These are phyloP conservation scores for Ramazzottius varieornatus DNA, from an alignment of 2,888 invertebrate genomes.

Conservation along the genomic window DNA sequence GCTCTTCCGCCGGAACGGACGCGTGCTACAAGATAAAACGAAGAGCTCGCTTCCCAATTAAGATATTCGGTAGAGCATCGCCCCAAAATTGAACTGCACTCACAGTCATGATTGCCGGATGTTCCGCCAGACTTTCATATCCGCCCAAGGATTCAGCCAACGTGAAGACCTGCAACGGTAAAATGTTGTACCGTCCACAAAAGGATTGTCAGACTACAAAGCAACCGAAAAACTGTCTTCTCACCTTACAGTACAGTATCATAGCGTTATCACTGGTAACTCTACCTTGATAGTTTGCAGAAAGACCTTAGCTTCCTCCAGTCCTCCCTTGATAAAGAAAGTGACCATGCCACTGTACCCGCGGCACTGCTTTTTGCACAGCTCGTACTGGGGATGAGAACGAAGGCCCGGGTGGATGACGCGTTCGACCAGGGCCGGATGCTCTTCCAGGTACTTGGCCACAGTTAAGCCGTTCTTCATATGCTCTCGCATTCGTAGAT, in stretches of 20 bases:
- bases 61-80: too few relatives aligned
- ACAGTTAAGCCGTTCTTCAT: constrained; percentile 46
- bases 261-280: too few relatives aligned
- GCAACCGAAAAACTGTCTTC: too few relatives aligned
- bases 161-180: constrained; percentile 38
- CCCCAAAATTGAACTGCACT: too few relatives aligned
- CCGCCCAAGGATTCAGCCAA: constrained; percentile 85
- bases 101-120: constrained; percentile 32
- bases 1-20: constrained; percentile 48
- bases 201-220: neutral
- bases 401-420: constrained; percentile 46
- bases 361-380: constrained; percentile 40
- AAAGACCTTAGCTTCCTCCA: constrained; percentile 43
- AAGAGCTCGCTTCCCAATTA: too few relatives aligned
- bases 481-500: constrained; percentile 67
- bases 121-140: constrained; percentile 71
- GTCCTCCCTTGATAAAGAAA: constrained; percentile 52
- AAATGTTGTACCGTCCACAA: too few relatives aligned
- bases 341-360: constrained; percentile 65
- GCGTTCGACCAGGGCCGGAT: constrained; percentile 46
- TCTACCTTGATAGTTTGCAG: constrained; percentile 39
- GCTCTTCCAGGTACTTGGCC: constrained; percentile 51
- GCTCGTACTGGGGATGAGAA: constrained; percentile 16
- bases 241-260: too few relatives aligned
- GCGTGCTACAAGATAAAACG: constrained; percentile 99